Conservation (phyloP, 1,140 invertebrate species). For the Musca domestica region DNA sequence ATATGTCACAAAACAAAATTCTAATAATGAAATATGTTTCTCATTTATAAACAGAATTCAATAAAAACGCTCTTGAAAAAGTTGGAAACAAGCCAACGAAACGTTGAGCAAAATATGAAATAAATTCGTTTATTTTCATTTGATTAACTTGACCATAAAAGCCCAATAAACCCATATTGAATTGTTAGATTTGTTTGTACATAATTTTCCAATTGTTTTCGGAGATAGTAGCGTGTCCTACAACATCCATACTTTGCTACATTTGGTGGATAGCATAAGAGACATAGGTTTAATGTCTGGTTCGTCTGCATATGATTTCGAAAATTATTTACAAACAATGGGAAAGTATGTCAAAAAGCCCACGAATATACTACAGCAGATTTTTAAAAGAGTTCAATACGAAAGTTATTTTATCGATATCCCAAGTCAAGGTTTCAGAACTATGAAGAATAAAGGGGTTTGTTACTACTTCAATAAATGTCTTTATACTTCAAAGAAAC, state of each 20-base stretch:
- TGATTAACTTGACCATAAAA: no score
- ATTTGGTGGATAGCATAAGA: constrained; percentile 1
- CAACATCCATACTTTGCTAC: constrained; percentile 22
- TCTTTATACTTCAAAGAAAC: neutral
- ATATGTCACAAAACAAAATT: no score
- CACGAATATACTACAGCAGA: constrained; percentile 20
- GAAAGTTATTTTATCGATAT: neutral
- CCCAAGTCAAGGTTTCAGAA: no score
- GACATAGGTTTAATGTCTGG: neutral
- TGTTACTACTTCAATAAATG: neutral
- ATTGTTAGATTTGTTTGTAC: constrained; percentile 21
- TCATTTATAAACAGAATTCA: no score
- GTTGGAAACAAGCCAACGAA: no score
- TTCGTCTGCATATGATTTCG: constrained; percentile 15
- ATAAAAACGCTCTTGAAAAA: no score
- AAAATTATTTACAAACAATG: constrained; percentile 23
- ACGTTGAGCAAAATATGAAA: no score
- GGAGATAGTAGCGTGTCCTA: constrained; percentile 20
- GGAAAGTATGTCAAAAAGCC: constrained; percentile 8
- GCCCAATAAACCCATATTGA: no score
- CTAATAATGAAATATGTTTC: no score
- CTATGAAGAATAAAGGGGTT: no score
- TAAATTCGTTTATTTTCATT: no score
- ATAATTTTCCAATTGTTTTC: constrained; percentile 24
- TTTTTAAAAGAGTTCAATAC: neutral